Evolutionary conservation across 1,140 invertebrate genomes (phyloP), one percentile per base, ranked within the genome.

Genomic region (Drosophila setifemur): DNA sequence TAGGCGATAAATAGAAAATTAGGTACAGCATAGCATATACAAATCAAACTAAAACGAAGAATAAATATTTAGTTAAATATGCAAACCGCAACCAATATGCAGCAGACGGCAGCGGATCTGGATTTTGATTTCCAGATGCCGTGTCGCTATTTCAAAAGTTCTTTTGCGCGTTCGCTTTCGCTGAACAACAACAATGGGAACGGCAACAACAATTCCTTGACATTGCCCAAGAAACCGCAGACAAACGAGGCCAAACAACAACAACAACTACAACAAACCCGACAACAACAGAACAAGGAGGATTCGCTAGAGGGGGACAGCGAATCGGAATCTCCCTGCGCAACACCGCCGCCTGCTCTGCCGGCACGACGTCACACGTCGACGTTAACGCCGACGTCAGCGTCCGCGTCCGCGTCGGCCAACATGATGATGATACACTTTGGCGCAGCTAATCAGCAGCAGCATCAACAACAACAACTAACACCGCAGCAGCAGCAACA

Each of bases 121-220:
- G 89, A 90, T 68, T 90, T 90, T 73, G 89, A 90, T 79, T 90
- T 90, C 54, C 82, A 88, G 66, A 68, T 89, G 73, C 89, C 89
- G 43, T 89, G 83, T 63, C 86, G 88, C 69, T 88, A 70, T 57
- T 90, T 90, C 67, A 90, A 90, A 73, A 90, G 89, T 81, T 88
- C 86, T 70, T 90, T 90, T 77, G 89, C 89, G 44, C 89, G 89
- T 70, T 90, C 89, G 70, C 87, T 90, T 73, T 90, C 89, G 61
- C 74, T 89, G 29, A 86, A 85, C 48, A 86, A 76, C 73, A 79
- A 70, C 61, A 64, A 33, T 60, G 61, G 61, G 43, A 71, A 53
- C 50, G 57, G 43, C 14, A 55, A 48, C 48, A 61, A 31, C 52
- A 67, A 42, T 42, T 47, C 71, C 63, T 68, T 82, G 60, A 63